Conservation (phyloP, 2,797 vertebrate genomes). For the Brachyrhaphis roseni region DNA sequence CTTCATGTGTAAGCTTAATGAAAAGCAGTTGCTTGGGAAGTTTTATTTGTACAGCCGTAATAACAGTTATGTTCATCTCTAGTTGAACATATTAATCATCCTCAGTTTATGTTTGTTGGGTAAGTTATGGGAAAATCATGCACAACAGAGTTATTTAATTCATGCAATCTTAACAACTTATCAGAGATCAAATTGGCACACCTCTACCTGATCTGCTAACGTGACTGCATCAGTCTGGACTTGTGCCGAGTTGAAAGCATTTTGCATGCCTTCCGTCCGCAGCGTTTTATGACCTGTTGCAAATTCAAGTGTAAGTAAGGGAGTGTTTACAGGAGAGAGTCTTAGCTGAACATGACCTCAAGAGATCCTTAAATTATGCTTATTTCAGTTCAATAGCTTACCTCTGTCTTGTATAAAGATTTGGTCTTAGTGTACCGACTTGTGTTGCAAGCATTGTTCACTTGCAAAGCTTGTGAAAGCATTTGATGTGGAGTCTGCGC, state of each 20-base stretch:
- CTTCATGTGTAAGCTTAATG: neutral
- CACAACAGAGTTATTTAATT: neutral
- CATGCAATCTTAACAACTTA: neutral
- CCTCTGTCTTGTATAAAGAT: conserved; percentile 46
- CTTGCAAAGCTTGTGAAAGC: conserved; percentile 28
- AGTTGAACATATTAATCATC: conserved; percentile 4
- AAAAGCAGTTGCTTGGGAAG: neutral
- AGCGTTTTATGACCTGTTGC: conserved; percentile 8
- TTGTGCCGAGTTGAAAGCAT: neutral
- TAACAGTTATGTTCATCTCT: conserved; percentile 1
- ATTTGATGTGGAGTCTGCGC: conserved; percentile 27
- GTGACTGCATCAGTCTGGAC: neutral
- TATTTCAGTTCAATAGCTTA: conserved; percentile 48
- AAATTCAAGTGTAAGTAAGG: conserved; percentile 15
- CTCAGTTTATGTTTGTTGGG: neutral
- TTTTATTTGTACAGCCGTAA: neutral
- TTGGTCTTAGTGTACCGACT: conserved; percentile 50
- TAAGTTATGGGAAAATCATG: neutral
- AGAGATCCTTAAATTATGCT: conserved; percentile 50
- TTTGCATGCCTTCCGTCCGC: neutral
- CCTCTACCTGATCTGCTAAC: neutral
- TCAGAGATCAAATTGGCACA: neutral
- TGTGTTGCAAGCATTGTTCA: conserved; percentile 57
- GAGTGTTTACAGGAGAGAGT: conserved; percentile 3
- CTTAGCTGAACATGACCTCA: conserved; percentile 28